A percentile compares a stretch with the other conserved stretches of the same genome.
Conservation (phyloP, 2,888 invertebrate genomes). For the Rhingia rostrata region DNA sequence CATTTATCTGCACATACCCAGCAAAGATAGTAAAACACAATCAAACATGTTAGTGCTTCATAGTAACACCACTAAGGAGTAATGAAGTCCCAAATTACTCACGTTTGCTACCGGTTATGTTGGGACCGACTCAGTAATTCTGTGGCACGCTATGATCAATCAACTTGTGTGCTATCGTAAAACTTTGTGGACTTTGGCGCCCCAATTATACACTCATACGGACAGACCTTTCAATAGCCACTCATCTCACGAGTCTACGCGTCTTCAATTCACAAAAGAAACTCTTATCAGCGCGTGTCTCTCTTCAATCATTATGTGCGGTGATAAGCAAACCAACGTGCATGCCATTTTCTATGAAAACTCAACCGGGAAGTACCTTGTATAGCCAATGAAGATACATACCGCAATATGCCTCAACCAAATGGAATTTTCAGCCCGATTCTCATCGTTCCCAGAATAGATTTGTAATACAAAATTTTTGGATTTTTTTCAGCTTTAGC, state of each 20-base stretch:
- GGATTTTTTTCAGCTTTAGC: background rate
- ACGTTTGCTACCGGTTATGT: too few species aligned
- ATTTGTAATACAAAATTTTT: background rate
- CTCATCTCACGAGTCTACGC: background rate
- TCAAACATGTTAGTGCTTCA: too few species aligned
- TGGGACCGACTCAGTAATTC: too few species aligned
- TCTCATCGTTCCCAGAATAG: constrained; percentile 19
- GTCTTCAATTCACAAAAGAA: background rate
- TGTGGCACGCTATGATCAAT: background rate
- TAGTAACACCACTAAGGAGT: too few species aligned
- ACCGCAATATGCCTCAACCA: constrained; percentile 7
- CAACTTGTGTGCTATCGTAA: background rate
- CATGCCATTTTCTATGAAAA: background rate
- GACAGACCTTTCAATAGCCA: background rate
- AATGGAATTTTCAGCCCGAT: constrained; percentile 32
- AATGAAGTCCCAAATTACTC: too few species aligned
- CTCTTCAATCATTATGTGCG: constrained; percentile 20
- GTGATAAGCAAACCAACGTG: constrained; percentile 24
- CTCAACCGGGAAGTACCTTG: constrained; percentile 43
- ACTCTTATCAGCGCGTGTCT: constrained; percentile 46
- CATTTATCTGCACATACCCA: too few species aligned
- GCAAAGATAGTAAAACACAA: too few species aligned
- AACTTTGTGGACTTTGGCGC: background rate
- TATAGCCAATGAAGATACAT: background rate
- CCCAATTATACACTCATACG: background rate